Conservation (phyloP, 2,113 vertebrate species). For the Murina feae region DNA sequence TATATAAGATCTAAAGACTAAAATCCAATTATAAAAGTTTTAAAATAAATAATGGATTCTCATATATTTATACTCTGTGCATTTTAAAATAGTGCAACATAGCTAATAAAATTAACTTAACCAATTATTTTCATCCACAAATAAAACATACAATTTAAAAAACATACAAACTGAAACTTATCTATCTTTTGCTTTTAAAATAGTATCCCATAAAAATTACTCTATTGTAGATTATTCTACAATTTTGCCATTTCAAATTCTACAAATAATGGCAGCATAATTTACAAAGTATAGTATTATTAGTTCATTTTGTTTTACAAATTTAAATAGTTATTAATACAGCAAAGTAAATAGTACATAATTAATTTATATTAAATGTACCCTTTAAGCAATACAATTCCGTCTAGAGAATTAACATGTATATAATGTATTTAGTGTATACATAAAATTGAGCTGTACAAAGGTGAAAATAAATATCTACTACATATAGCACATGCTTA, state of each 20-base stretch:
- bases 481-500: not conserved
- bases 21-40: not conserved
- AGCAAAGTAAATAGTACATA: not conserved
- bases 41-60: not conserved
- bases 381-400: not conserved
- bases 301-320: not conserved
- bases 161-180: not conserved
- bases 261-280: not conserved
- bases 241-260: slow-evolving; percentile 14
- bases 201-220: not conserved
- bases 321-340: not conserved
- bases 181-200: not conserved
- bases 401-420: not conserved
- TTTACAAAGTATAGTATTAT: not conserved
- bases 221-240: not conserved
- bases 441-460: not conserved
- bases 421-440: not conserved
- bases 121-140: not conserved
- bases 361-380: not conserved
- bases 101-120: not conserved
- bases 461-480: not conserved
- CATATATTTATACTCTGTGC: not conserved
- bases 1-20: not conserved
- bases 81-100: not conserved
- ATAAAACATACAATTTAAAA: not conserved